Base-by-base conservation (phyloP, 2,797 vertebrate genomes). In the Protosalanx chinensis region DNA sequence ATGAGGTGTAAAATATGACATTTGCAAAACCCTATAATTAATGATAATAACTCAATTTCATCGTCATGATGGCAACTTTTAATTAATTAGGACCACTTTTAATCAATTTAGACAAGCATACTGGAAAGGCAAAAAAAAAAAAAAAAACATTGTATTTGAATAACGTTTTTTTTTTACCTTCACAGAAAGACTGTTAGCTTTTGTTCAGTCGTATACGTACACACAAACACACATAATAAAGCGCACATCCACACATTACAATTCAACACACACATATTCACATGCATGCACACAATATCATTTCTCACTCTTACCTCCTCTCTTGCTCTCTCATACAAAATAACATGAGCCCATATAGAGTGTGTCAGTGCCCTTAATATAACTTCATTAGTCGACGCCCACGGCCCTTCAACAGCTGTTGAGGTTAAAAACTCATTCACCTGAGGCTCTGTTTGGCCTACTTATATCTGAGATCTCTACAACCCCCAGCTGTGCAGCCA, bases 11-110 rank as follows among this genome's bases (percentile, higher is more conserved):
- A 74, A 74, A 75, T 29, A 68, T 32, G 62, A n/a, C 18, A 57
- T 75, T 74, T 41, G 78, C 71, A 62, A 64, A 81, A 77, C 67
- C 77, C 75, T 74, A 70, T 74, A 73, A 75, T 75, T 77, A 77
- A 82, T 75, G 64, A 76, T 71, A 72, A 83, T 72, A 78, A 68
- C 73, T 59, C 67, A 77, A 77, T 68, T 75, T 79, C 71, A 79
- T 68, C 60, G 65, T 73, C 71, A 78, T 73, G 77, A 77, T 57
- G 18, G 53, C 41, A 69, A 61, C 64, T 30, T 63, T 79, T 78
- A 66, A 58, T 59, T 10, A 70, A 62, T 69, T 68, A 46, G 41
- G 41, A 46, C 41, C 12, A 46, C 41, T 46, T 46, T 3, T 46
- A 46, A 46, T 46, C 41, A 46, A 46, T 46, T 12, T 46, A 8